Conservation (phyloP, 2,113 vertebrate genomes). For the Acrocephalus arundinaceus region DNA sequence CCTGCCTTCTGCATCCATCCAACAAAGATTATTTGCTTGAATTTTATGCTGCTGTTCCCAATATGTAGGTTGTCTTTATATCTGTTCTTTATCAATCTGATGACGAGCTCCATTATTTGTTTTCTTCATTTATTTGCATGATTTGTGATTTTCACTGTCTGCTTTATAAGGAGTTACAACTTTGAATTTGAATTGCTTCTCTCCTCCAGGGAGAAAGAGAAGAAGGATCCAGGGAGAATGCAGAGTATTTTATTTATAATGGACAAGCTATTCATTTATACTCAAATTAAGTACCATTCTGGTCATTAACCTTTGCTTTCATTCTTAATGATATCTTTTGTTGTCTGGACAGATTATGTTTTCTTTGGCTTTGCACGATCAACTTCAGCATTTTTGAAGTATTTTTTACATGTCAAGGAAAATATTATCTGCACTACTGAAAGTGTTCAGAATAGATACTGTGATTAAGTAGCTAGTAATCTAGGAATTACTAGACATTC, state of each 20-base stretch:
- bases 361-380: not conserved
- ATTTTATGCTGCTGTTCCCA: not conserved
- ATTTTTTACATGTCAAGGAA: not conserved
- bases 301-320: constrained; percentile 24
- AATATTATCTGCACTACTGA: not conserved
- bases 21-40: not conserved
- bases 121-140: not conserved
- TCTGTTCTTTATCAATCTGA: not conserved
- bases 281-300: constrained; percentile 7
- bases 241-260: not conserved
- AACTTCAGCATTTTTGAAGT: not conserved
- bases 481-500: not conserved
- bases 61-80: not conserved
- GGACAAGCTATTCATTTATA: constrained; percentile 30
- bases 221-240: not conserved
- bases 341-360: not conserved
- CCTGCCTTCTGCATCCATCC: not conserved
- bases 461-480: not conserved
- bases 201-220: not conserved
- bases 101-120: not conserved
- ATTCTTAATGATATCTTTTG: constrained; percentile 5
- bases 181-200: not conserved
- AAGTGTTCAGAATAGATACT: not conserved
- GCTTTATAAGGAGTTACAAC: not conserved
- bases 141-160: not conserved